Base-by-base conservation (phyloP, 1,140 invertebrate species). In the Aplysia californica region DNA sequence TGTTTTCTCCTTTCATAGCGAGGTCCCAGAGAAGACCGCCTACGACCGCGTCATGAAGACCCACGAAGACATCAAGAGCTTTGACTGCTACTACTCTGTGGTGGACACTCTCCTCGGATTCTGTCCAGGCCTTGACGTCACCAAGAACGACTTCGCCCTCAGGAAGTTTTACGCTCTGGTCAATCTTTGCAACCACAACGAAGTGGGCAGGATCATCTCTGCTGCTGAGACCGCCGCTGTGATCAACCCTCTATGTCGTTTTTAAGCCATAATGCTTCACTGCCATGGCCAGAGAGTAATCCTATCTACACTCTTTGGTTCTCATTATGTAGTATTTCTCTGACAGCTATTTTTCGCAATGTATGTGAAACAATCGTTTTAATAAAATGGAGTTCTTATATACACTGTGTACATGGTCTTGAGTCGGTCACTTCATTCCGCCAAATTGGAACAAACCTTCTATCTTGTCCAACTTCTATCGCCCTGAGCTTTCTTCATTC, bases 91-190 rank as follows among this genome's bases (percentile, higher is more conserved):
- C 36, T 55, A 72, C 55, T 39, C 29, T 5, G 36, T 36, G 1
- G 70, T 72, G 33, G 70, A 72, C 70, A 38, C 33, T 26, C 70
- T 72, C 31, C 23, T 72, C 10, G 33, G 21, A 33, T 39, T 72
- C 35, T 72, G 70, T 26, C 70, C 70, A 4, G 35, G 56, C 4
- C 18, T 72, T 3, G 55, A 59, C 70, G 26, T 61, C 31, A 61
- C 31, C 23, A 76, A 90, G 87, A 87, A 90, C 83, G 86, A 88
- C 26, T 91, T 90, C 80, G 90, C 89, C 29, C 75, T 91, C 55
- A 86, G 89, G 64, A 87, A 90, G 55, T 82, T 91, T 38, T 90
- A 91, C 81, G 82, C 87, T 4, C 84, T 92, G 69, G 89, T 90
- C 21, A 92, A 92, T 80, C 74, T 92, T 38, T 92, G 91, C 80